Base-by-base conservation (phyloP, 2,888 invertebrate species). In the Idaea dimidiata region DNA sequence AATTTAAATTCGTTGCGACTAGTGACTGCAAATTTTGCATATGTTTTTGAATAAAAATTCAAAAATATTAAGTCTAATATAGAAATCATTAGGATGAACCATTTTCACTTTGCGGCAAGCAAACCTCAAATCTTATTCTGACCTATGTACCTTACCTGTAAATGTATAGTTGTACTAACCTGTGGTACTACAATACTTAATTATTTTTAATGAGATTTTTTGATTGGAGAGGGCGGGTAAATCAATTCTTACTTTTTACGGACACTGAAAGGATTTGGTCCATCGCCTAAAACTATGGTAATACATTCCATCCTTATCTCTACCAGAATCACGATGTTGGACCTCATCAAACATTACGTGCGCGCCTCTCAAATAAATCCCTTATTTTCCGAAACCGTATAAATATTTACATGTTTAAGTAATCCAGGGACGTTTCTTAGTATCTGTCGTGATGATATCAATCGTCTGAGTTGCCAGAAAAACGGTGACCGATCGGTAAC, bases 401-500 rank as follows among this genome's bases (percentile, higher is more conserved):
- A 57, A 68, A 67, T 71, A 79, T 75, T 79, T 70, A 72, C 75
- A 77, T 80, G 69, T 65, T 69, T 72, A 68, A 72, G 69, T 72
- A 62, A 70, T 67, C 66, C 67, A 56, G 64, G 63, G 58, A 68
- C 71, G 65, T 70, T 65, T 71, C 62, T 63, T 60, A 58, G 57
- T 68, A 73, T 66, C 71, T 67, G 66, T 74, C 66, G 67, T 62
- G 82, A 88, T 88, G 76, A 80, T 88, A 89, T 89, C 88, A 72
- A 72, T 62, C 67, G 69, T 67, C 71, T 64, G 71, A 71, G 71
- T 76, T 69, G 74, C 76, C 78, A 80, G 68, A 88, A 87, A 88
- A 88, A 83, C 80, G 74, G 66, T 73, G 76, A 76, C 72, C 70
- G 76, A 75, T 77, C 79, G 74, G 76, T 76, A 78, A 80, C 81